Percentiles rank a stretch among this genome's conserved stretches.
Evolutionary conservation across 30 jellyfish, hydroid and myxozoan genomes (phyloP).

Genomic region (Calvadosia cruxmelitensis): DNA sequence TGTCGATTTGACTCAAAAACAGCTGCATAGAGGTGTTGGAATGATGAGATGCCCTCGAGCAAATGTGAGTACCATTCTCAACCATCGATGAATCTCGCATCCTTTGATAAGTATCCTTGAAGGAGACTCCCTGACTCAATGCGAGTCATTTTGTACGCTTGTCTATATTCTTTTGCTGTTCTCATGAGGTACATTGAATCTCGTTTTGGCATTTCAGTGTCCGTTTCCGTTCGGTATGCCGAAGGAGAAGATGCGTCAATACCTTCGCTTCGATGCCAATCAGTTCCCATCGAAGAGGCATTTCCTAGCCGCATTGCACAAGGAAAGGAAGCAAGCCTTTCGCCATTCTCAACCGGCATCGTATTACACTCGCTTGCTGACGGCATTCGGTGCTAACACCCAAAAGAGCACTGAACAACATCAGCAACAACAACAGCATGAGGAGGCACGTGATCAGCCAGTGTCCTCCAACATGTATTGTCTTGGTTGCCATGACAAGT

Average conservation of each 20-base stretch:
- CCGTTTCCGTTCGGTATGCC: slow-evolving; percentile 1
- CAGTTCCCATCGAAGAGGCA: background rate
- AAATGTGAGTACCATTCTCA: background rate
- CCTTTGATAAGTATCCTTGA: too few species aligned
- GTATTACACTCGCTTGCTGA: background rate
- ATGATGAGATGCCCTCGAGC: background rate
- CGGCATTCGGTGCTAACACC: background rate
- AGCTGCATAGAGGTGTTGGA: background rate
- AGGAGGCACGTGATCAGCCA: background rate
- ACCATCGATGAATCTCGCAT: background rate
- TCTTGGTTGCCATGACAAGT: background rate
- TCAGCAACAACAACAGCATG: background rate
- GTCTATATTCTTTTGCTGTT: background rate
- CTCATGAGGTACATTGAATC: too few species aligned
- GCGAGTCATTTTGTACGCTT: background rate
- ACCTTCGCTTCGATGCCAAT: background rate
- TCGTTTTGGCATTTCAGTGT: too few species aligned
- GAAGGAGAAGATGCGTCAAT: background rate
- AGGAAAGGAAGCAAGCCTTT: background rate
- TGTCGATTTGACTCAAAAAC: background rate
- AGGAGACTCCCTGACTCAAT: background rate
- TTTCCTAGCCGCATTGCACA: background rate
- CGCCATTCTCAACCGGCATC: background rate
- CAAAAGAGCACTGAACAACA: background rate
- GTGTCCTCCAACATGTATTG: too few species aligned